phyloP scores from a whole-genome alignment of 2,113 vertebrate species.

The Lota lota region DNA sequence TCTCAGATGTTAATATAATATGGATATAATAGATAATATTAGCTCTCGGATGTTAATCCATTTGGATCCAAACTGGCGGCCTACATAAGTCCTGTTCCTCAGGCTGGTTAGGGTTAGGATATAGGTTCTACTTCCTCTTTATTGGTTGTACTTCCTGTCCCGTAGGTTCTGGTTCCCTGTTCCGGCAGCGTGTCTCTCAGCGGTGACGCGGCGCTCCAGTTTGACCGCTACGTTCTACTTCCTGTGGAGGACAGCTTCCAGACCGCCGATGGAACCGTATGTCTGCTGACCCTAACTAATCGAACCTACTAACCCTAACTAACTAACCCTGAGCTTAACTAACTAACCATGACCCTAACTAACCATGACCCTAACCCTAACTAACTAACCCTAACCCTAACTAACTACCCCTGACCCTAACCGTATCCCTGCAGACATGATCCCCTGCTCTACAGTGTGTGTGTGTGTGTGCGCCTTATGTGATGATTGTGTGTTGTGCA shows the following conservation, averaged over 20 bases:
- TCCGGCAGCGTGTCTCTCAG: constrained; percentile 78
- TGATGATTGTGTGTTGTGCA: constrained; percentile 49
- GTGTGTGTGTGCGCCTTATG: neutral
- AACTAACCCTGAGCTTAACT: neutral
- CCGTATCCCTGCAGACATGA: neutral
- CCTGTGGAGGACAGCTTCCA: constrained; percentile 79
- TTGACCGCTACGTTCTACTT: constrained; percentile 88
- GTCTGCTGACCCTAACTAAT: neutral
- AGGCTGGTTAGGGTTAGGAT: no score
- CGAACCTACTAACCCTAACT: neutral
- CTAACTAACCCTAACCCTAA: no score
- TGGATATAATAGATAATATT: no score
- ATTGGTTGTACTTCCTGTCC: neutral
- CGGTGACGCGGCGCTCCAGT: constrained; percentile 75
- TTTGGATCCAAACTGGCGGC: no score
- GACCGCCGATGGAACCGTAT: constrained; percentile 89
- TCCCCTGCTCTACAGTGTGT: no score
- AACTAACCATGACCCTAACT: neutral
- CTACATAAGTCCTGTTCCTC: no score
- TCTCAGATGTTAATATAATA: no score
- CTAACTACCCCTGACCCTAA: neutral
- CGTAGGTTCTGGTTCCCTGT: constrained; percentile 88
- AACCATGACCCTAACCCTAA: neutral
- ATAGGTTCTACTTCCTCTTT: neutral
- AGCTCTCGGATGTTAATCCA: no score